These are phyloP conservation scores for Zeus faber DNA, from an alignment of 2,113 vertebrate genomes.

Conservation along the genomic window DNA sequence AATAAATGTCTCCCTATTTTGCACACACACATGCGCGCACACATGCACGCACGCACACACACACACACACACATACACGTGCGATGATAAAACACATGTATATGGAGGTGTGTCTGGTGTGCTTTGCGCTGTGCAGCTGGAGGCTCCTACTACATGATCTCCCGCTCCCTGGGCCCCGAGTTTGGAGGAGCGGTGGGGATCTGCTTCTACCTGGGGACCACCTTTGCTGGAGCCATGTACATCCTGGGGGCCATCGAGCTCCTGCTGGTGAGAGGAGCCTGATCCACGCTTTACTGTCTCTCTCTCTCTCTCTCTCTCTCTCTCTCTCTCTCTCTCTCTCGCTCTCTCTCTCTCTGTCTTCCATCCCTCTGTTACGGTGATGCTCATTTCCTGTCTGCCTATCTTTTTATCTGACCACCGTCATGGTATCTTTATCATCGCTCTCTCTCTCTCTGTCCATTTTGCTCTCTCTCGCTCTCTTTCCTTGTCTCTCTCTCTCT, in stretches of 20 bases:
- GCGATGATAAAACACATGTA: not conserved
- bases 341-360: conserved; percentile 17
- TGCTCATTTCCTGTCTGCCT: too few relatives aligned
- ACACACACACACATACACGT: not conserved
- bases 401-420: too few relatives aligned
- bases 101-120: not conserved
- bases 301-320: conserved; percentile 1
- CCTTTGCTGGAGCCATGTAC: conserved; percentile 97
- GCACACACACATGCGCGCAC: not conserved
- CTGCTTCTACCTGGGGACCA: conserved; percentile 98
- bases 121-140: conserved; percentile 77
- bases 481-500: too few relatives aligned
- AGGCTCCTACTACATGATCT: conserved; percentile 99
- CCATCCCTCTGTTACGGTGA: conserved; percentile 30
- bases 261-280: conserved; percentile 82
- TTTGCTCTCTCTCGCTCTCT: too few relatives aligned
- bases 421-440: conserved; percentile 6
- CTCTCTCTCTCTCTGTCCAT: not conserved
- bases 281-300: too few relatives aligned
- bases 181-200: conserved; percentile 97
- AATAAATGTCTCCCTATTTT: too few relatives aligned
- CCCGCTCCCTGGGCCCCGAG: conserved; percentile 94
- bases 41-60: not conserved
- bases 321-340: not conserved
- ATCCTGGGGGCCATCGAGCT: conserved; percentile 98